Conservation (phyloP, 2,113 vertebrate genomes). For the Choloepus hoffmanni region DNA sequence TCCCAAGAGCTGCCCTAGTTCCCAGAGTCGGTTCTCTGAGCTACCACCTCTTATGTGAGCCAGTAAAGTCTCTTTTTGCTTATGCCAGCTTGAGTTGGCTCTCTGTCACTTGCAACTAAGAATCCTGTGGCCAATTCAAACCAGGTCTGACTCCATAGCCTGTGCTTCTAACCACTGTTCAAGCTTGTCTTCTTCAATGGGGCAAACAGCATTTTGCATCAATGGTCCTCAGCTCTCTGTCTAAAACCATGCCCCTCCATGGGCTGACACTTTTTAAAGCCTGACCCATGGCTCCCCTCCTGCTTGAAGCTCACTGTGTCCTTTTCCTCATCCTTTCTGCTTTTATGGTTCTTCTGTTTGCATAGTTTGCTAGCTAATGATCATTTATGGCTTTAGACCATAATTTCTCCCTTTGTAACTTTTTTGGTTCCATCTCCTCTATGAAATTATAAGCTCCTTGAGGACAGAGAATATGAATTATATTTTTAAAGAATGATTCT, state of each 20-base stretch:
- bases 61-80: neutral
- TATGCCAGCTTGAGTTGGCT: neutral
- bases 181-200: neutral
- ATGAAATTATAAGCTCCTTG: neutral
- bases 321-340: neutral
- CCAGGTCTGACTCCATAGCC: neutral
- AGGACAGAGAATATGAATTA: neutral
- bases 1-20: neutral
- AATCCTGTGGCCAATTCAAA: neutral
- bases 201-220: neutral
- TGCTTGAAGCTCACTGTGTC: neutral
- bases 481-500: conserved; percentile 3
- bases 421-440: neutral
- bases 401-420: neutral
- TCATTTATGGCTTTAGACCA: neutral
- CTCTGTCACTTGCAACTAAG: neutral
- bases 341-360: neutral
- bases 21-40: neutral
- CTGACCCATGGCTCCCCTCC: neutral
- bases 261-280: neutral
- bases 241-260: neutral
- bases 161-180: neutral
- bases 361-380: neutral
- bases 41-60: neutral
- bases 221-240: neutral